A percentile compares a stretch with the other conserved stretches of the same genome.
Conservation (phyloP, 2,888 invertebrate species). For the Tetragonula carbonaria region DNA sequence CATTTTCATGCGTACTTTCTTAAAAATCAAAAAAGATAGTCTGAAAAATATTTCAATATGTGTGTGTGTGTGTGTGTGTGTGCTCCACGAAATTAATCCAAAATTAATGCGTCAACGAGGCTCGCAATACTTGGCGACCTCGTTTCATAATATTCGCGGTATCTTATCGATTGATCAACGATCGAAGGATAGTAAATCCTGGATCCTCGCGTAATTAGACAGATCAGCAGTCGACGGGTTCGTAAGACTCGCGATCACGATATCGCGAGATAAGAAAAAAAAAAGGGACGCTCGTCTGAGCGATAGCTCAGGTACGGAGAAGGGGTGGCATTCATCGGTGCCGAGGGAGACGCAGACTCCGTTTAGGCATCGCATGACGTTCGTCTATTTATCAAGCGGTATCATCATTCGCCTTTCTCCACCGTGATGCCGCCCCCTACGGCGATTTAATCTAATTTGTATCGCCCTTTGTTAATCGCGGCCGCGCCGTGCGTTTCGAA, state of each 20-base stretch:
- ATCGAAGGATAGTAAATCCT: neutral
- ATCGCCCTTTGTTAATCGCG: constrained; percentile 83
- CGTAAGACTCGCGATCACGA: neutral
- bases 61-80: too few relatives aligned
- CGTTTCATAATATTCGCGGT: constrained; percentile 6
- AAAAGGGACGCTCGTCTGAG: neutral
- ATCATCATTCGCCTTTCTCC: constrained; percentile 81
- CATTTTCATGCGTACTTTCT: too few relatives aligned
- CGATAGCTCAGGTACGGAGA: neutral
- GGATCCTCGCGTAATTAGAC: constrained; percentile 21
- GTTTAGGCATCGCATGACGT: constrained; percentile 83
- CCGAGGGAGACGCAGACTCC: constrained; percentile 74
- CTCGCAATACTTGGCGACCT: neutral
- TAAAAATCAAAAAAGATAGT: neutral
- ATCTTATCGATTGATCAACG: constrained; percentile 18
- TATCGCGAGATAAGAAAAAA: neutral
- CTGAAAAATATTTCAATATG: neutral
- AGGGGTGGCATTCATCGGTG: constrained; percentile 56
- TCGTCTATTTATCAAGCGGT: constrained; percentile 83
- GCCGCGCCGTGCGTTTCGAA: constrained; percentile 79
- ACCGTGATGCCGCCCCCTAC: constrained; percentile 82
- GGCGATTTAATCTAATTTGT: constrained; percentile 84
- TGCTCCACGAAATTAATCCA: neutral
- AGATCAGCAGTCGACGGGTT: constrained; percentile 16
- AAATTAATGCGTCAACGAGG: neutral